A percentile compares a stretch with the other conserved stretches of the same genome.
Conservation (phyloP, 1,140 invertebrate species). For the Drosophila jambulina region DNA sequence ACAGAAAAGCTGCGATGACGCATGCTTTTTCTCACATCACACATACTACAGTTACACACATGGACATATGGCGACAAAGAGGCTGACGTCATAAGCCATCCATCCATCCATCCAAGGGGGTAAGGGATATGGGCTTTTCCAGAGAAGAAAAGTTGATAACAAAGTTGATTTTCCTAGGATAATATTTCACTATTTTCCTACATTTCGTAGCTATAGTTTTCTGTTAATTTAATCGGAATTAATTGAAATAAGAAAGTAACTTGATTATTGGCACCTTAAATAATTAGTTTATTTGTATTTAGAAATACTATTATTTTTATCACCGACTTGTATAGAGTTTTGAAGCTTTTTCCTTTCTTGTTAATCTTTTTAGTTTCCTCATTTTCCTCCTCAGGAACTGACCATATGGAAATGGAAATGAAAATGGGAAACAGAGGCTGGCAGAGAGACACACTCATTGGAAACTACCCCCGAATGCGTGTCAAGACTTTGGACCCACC, state of each 20-base stretch:
- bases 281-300: not conserved
- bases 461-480: slow-evolving; percentile 60
- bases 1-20: slow-evolving; percentile 66
- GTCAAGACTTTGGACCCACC: slow-evolving; percentile 58
- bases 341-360: not conserved
- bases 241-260: not conserved
- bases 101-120: slow-evolving; percentile 15
- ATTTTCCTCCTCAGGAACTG: not conserved
- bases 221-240: not conserved
- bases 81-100: slow-evolving; percentile 71
- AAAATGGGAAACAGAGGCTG: slow-evolving; percentile 20
- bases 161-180: not conserved
- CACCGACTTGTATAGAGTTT: not conserved
- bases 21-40: slow-evolving; percentile 52
- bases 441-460: slow-evolving; percentile 12
- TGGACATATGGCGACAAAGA: slow-evolving; percentile 78
- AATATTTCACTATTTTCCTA: not conserved
- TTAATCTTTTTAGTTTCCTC: not conserved
- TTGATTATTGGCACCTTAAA: not conserved
- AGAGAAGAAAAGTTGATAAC: not conserved
- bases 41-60: slow-evolving; percentile 8
- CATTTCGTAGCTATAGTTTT: not conserved
- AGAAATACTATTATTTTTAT: not conserved
- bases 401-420: slow-evolving; percentile 19
- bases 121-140: not conserved